A percentile compares a stretch with the other conserved stretches of the same genome.
phyloP scores from a whole-genome alignment of 2,113 vertebrate species.

The Apteryx owenii region DNA sequence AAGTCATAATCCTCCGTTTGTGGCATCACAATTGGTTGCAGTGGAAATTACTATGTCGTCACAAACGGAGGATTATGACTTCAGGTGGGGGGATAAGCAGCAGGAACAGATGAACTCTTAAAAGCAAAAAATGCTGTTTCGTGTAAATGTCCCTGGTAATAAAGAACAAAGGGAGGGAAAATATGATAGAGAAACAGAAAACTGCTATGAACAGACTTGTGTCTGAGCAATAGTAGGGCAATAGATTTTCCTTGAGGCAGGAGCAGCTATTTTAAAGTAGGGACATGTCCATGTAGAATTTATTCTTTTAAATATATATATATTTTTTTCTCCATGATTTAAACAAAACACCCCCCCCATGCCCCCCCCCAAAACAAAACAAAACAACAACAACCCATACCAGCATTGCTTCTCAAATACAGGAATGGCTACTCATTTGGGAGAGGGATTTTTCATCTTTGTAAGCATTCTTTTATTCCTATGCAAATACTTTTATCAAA shows the following conservation, averaged over 20 bases:
- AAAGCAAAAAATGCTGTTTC: constrained; percentile 36
- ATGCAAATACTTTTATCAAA: not conserved
- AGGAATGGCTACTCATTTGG: not conserved
- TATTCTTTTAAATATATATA: not conserved
- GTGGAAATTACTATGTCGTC: constrained; percentile 56
- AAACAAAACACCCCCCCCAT: not conserved
- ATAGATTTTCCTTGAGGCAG: constrained; percentile 47
- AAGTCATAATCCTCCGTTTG: constrained; percentile 33
- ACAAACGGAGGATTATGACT: constrained; percentile 40
- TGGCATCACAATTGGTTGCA: constrained; percentile 43
- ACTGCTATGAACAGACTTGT: constrained; percentile 11
- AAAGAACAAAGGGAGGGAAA: constrained; percentile 41
- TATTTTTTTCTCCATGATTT: not conserved
- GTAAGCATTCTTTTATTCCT: not conserved
- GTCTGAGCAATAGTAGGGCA: constrained; percentile 35
- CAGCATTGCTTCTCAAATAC: not conserved
- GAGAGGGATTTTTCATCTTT: not conserved
- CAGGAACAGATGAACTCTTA: constrained; percentile 56
- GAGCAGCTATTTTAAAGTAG: constrained; percentile 52
- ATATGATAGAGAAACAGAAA: constrained; percentile 40
- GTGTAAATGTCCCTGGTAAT: constrained; percentile 47
- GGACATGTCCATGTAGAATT: not conserved
- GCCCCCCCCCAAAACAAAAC: no score
- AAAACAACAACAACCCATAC: not conserved
- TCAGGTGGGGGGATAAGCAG: constrained; percentile 59